Evolutionary conservation across 2,113 vertebrate genomes (phyloP).

Genomic region (Lophochroa leadbeateri): DNA sequence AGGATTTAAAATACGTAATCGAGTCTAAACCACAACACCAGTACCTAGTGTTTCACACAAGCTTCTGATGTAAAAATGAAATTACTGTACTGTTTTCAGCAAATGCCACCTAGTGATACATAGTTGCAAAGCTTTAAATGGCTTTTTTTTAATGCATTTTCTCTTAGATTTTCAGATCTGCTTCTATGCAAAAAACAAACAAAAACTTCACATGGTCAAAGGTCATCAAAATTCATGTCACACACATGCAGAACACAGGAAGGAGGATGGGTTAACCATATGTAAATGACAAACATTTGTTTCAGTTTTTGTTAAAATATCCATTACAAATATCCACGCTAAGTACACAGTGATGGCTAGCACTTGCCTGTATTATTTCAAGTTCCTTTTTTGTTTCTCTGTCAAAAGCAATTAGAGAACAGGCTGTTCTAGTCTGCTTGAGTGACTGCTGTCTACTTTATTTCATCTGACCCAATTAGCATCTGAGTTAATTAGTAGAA

Average conservation of each 20-base stretch:
- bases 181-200: not conserved
- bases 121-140: not conserved
- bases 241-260: not conserved
- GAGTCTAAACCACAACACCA: not conserved
- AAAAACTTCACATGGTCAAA: not conserved
- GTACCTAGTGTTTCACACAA: not conserved
- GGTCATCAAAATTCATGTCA: not conserved
- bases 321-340: not conserved
- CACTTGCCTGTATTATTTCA: not conserved
- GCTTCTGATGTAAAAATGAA: not conserved
- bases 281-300: not conserved
- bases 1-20: not conserved
- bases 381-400: not conserved
- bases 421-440: constrained; percentile 44
- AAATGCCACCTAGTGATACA: constrained; percentile 58
- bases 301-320: not conserved
- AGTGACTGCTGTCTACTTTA: constrained; percentile 45
- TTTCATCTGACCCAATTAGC: constrained; percentile 53
- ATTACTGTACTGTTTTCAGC: constrained; percentile 12
- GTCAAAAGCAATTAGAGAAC: constrained; percentile 44
- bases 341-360: not conserved
- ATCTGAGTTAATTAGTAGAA: constrained; percentile 34
- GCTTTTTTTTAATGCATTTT: not conserved
- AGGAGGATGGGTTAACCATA: not conserved
- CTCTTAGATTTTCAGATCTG: not conserved